Conservation (phyloP, 2,888 invertebrate species). For the Caenorhabditis japonica region DNA sequence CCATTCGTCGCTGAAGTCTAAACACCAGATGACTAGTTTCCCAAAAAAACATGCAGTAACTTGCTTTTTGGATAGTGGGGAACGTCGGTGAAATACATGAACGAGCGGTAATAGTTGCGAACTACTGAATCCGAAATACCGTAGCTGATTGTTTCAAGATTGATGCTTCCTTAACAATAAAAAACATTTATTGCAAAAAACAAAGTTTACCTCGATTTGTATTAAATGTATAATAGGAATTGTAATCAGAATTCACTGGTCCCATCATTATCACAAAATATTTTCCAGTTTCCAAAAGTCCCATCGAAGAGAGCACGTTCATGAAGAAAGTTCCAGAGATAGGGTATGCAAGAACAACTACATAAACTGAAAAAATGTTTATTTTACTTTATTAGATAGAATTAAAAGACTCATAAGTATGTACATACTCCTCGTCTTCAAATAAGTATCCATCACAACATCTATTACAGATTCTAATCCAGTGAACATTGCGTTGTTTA, state of each 20-base stretch:
- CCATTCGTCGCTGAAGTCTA: conserved; percentile 55
- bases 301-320: conserved; percentile 34
- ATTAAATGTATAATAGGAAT: conserved; percentile 34
- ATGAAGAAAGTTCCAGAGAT: conserved; percentile 29
- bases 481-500: conserved; percentile 26
- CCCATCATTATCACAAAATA: conserved; percentile 51
- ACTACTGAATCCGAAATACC: conserved; percentile 26
- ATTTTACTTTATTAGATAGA: background rate
- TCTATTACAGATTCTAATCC: conserved; percentile 34
- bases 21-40: conserved; percentile 28
- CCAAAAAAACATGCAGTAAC: conserved; percentile 6
- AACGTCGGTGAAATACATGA: conserved; percentile 43
- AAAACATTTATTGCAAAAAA: too few relatives aligned
- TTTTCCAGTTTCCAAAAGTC: conserved; percentile 52
- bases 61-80: conserved; percentile 45
- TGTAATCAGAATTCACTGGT: conserved; percentile 12
- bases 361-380: conserved; percentile 29
- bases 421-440: conserved; percentile 43
- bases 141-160: conserved; percentile 11
- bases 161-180: conserved; percentile 4
- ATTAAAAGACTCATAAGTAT: too few relatives aligned
- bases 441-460: conserved; percentile 35
- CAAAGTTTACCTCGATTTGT: conserved; percentile 25
- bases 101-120: conserved; percentile 46
- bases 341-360: conserved; percentile 19